These are phyloP conservation scores for Thalassarche chlororhynchos DNA, from an alignment of 2,113 vertebrate genomes.

Conservation along the genomic window DNA sequence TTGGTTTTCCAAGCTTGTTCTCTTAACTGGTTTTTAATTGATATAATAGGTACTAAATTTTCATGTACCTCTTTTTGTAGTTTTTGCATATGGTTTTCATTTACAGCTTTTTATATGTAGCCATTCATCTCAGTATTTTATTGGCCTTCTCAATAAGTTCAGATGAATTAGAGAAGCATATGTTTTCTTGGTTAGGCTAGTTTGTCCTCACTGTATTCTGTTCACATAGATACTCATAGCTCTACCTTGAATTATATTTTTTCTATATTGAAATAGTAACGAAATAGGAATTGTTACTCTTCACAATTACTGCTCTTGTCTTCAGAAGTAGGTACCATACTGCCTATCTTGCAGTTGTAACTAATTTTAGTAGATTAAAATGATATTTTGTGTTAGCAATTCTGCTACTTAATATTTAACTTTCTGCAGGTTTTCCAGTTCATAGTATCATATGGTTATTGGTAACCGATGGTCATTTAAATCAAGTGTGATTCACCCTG, in stretches of 20 bases:
- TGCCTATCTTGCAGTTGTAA: background rate
- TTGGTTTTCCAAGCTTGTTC: background rate
- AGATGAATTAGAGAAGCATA: background rate
- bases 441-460: background rate
- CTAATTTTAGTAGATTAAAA: background rate
- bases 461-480: background rate
- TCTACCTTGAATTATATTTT: background rate
- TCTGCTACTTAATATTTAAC: background rate
- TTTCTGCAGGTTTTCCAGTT: background rate
- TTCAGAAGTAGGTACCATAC: background rate
- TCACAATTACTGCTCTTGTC: background rate
- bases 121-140: background rate
- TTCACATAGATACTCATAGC: background rate
- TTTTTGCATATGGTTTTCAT: background rate
- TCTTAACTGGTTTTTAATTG: background rate
- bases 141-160: background rate
- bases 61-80: background rate
- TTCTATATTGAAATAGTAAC: background rate
- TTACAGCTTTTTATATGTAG: background rate
- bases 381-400: background rate
- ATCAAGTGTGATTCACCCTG: background rate
- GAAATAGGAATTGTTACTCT: background rate
- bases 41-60: background rate
- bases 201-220: background rate
- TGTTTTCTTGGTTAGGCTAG: background rate